A percentile compares a stretch with the other conserved stretches of the same genome.
Evolutionary conservation across 2,888 invertebrate genomes (phyloP).

Genomic region (Cataglyphis cursor): DNA sequence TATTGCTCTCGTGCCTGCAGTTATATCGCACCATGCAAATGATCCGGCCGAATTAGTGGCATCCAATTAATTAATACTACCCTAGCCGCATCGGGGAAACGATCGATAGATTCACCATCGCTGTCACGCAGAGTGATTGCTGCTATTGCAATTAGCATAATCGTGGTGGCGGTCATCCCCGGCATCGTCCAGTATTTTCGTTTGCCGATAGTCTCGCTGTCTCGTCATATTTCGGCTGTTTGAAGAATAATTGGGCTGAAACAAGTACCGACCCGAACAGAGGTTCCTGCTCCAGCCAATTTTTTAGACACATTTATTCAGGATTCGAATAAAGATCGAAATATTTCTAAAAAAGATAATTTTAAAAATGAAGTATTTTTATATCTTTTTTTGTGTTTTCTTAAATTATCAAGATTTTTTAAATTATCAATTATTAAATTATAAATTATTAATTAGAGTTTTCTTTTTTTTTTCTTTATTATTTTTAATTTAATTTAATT

Average conservation of each 20-base stretch:
- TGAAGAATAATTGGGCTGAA: constrained; percentile 1
- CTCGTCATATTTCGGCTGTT: constrained; percentile 11
- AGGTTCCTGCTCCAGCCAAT: background rate
- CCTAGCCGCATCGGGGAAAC: constrained; percentile 60
- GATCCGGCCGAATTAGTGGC: constrained; percentile 72
- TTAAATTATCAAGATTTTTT: background rate
- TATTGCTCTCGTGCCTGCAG: constrained; percentile 65
- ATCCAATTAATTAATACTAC: constrained; percentile 73
- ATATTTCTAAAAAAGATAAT: background rate
- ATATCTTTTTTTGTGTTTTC: background rate
- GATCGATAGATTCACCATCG: constrained; percentile 63
- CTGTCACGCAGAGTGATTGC: constrained; percentile 72
- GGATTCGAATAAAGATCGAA: background rate
- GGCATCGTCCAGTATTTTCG: constrained; percentile 48
- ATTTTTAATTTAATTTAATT: background rate
- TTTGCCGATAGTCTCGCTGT: constrained; percentile 34
- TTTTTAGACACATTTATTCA: background rate
- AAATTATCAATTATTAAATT: background rate
- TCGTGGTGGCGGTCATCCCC: constrained; percentile 56
- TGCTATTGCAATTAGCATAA: constrained; percentile 74
- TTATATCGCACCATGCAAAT: constrained; percentile 71
- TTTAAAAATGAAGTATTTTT: background rate
- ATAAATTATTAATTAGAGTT: too few species aligned
- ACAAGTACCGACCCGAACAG: background rate
- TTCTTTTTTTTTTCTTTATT: background rate